phyloP scores from a whole-genome alignment of 2,113 vertebrate genomes.

The Rhinoderma darwinii region DNA sequence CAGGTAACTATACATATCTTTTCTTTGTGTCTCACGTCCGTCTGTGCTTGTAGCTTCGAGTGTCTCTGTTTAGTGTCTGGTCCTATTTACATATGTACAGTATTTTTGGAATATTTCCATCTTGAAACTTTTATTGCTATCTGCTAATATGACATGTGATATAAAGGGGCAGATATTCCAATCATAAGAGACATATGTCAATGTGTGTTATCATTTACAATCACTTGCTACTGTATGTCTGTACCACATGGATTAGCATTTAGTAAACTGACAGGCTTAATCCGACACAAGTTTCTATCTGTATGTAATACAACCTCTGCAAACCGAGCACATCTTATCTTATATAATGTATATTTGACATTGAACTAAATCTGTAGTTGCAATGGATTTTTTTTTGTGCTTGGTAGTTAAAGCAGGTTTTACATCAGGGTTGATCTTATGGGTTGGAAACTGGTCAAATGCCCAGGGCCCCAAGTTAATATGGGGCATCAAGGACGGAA shows the following conservation, averaged over 20 bases:
- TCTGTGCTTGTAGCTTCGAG: neutral
- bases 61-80: neutral
- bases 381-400: too few species aligned
- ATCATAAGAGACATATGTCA: neutral
- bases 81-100: slow-evolving; percentile 11
- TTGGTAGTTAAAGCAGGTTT: neutral
- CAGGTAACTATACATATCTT: slow-evolving; percentile 75
- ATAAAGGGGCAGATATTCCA: neutral
- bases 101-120: neutral
- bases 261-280: slow-evolving; percentile 6
- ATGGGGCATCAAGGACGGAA: too few species aligned
- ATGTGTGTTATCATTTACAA: neutral
- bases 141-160: neutral
- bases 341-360: neutral
- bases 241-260: neutral
- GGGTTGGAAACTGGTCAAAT: neutral
- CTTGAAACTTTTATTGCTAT: neutral
- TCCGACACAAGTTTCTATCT: neutral
- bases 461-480: neutral
- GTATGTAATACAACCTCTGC: neutral
- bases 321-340: neutral
- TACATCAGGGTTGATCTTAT: neutral
- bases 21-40: neutral
- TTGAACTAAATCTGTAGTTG: too few species aligned
- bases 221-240: neutral